Conservation (phyloP, 2,888 invertebrate genomes). For the Notodonta dromedarius region DNA sequence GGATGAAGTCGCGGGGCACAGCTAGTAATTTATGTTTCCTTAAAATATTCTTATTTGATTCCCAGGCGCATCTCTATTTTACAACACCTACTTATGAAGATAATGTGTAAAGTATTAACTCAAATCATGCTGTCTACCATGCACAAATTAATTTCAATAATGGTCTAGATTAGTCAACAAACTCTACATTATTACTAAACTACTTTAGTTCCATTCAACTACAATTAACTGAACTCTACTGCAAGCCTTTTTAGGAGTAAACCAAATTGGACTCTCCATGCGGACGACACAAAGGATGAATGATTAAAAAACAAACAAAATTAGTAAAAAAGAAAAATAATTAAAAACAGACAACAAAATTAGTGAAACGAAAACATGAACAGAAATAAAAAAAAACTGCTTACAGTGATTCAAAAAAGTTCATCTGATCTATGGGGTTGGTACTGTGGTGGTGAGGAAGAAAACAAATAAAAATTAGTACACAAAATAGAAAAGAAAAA, state of each 20-base stretch:
- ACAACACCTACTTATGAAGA: no score
- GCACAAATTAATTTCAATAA: not conserved
- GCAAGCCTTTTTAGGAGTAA: not conserved
- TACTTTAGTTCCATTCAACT: no score
- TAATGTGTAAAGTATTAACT: no score
- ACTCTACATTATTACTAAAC: no score
- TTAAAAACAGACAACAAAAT: slow-evolving; percentile 40
- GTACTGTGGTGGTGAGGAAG: slow-evolving; percentile 71
- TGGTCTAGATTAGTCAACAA: no score
- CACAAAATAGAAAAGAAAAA: slow-evolving; percentile 46
- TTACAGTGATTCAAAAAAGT: slow-evolving; percentile 84
- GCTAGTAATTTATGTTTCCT: no score
- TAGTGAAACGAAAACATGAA: slow-evolving; percentile 16
- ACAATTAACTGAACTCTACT: not conserved
- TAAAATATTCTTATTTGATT: no score
- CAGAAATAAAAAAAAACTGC: slow-evolving; percentile 49
- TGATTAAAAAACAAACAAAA: slow-evolving; percentile 27
- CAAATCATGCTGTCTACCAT: not conserved
- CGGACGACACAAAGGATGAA: slow-evolving; percentile 19
- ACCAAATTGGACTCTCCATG: not conserved
- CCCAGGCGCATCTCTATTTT: no score
- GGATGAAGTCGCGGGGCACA: no score
- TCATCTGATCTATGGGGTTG: slow-evolving; percentile 84
- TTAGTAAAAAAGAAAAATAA: slow-evolving; percentile 42
- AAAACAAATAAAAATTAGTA: slow-evolving; percentile 68